phyloP scores from a whole-genome alignment of 2,888 invertebrate genomes.

The Aradus depressus region DNA sequence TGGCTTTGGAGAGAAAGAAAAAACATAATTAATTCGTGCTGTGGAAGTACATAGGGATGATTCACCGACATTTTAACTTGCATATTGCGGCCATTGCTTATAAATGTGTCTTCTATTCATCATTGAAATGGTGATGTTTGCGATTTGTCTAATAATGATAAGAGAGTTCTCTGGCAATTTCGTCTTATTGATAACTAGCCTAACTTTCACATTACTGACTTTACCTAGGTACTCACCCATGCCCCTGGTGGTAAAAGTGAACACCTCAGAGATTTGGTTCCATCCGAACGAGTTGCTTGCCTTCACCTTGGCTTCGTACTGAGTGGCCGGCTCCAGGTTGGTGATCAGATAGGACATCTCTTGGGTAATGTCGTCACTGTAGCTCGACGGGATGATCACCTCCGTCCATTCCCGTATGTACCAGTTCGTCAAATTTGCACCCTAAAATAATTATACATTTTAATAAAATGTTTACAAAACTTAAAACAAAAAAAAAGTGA shows the following conservation, averaged over 20 bases:
- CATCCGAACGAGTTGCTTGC: slow-evolving; percentile 54
- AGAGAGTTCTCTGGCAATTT: too few relatives aligned
- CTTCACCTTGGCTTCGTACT: slow-evolving; percentile 53
- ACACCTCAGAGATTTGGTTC: slow-evolving; percentile 50
- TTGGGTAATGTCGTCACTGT: slow-evolving; percentile 44
- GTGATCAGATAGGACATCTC: slow-evolving; percentile 53
- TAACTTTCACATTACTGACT: too few relatives aligned
- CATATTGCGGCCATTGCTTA: neutral
- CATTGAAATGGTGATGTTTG: too few relatives aligned
- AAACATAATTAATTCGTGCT: too few relatives aligned
- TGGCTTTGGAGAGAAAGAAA: too few relatives aligned
- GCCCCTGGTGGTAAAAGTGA: slow-evolving; percentile 50
- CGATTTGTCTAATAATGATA: too few relatives aligned
- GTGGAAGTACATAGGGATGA: too few relatives aligned
- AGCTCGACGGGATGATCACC: slow-evolving; percentile 42
- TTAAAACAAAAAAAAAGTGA: too few relatives aligned
- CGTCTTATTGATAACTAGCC: too few relatives aligned
- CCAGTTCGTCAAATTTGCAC: slow-evolving; percentile 25
- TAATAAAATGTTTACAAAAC: neutral
- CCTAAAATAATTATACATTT: slow-evolving; percentile 10
- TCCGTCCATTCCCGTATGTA: slow-evolving; percentile 37
- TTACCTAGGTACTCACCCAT: slow-evolving; percentile 41
- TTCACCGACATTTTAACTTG: too few relatives aligned
- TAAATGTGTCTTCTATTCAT: too few relatives aligned
- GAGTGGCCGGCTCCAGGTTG: slow-evolving; percentile 49